Conservation (phyloP, 2,113 vertebrate species). For the Menura novaehollandiae region DNA sequence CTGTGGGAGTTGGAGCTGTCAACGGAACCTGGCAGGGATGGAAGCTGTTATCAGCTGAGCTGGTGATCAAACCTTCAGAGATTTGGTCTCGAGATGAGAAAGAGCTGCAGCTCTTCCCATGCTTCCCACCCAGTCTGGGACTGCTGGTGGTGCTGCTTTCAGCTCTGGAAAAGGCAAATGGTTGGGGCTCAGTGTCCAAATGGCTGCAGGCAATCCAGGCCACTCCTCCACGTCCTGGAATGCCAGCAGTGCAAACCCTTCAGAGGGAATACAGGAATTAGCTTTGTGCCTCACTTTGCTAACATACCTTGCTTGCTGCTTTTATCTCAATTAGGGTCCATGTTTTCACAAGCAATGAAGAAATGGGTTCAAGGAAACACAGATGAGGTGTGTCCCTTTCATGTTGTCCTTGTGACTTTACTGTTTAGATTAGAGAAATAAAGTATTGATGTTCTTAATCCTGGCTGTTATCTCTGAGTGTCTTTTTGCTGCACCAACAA, state of each 20-base stretch:
- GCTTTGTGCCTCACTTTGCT: neutral
- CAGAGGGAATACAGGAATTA: neutral
- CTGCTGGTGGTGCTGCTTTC: neutral
- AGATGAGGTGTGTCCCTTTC: constrained; percentile 78
- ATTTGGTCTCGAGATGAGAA: neutral
- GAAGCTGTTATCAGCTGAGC: neutral
- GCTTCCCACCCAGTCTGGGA: neutral
- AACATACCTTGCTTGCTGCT: neutral
- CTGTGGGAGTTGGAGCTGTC: constrained; percentile 4
- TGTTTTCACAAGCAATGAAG: constrained; percentile 94
- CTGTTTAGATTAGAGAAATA: neutral
- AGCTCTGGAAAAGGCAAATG: neutral
- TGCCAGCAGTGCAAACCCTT: neutral
- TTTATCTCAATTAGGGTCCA: constrained; percentile 76
- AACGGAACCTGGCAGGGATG: neutral
- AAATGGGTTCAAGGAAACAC: constrained; percentile 91
- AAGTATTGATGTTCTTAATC: neutral
- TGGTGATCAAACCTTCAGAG: constrained; percentile 18
- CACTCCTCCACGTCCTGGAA: neutral
- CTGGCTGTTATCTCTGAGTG: neutral
- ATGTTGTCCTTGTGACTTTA: neutral
- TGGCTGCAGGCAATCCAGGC: neutral
- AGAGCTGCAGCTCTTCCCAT: neutral
- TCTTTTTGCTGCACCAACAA: neutral
- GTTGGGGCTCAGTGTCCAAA: neutral